phyloP scores from a whole-genome alignment of 1,140 invertebrate genomes.

The Pantala flavescens region DNA sequence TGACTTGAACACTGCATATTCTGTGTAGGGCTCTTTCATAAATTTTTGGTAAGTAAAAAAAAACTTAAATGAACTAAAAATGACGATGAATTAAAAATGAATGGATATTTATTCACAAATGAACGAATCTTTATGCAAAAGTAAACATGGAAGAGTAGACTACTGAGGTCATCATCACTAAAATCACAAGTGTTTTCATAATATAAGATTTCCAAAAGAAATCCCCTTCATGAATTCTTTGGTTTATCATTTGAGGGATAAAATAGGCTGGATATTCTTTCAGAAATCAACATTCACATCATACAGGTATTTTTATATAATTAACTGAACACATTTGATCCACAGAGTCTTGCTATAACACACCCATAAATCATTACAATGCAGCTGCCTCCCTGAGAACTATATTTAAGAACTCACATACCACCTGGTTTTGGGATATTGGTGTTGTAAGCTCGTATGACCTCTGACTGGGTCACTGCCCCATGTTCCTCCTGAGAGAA shows the following conservation, averaged over 20 bases:
- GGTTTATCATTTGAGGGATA: not conserved
- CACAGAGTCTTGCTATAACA: not conserved
- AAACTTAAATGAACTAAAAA: no score
- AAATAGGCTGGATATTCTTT: not conserved
- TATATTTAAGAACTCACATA: conserved; percentile 41
- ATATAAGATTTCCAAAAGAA: not conserved
- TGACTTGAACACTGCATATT: no score
- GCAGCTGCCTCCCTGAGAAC: not conserved
- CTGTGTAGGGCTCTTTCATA: no score
- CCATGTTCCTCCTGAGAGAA: conserved; percentile 99
- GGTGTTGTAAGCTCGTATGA: conserved; percentile 88
- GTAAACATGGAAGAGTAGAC: no score
- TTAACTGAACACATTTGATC: not conserved
- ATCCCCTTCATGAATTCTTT: not conserved
- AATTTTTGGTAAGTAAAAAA: no score
- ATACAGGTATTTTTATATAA: not conserved
- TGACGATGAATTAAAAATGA: no score
- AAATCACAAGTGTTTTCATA: not conserved
- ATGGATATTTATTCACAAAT: no score
- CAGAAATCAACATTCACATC: not conserved
- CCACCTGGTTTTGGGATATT: conserved; percentile 71
- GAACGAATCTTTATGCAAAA: no score
- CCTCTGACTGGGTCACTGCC: conserved; percentile 79
- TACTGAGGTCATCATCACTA: not conserved
- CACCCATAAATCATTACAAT: not conserved